Base-by-base conservation (phyloP, 2,113 vertebrate genomes). In the Drymodes brunneopygia region DNA sequence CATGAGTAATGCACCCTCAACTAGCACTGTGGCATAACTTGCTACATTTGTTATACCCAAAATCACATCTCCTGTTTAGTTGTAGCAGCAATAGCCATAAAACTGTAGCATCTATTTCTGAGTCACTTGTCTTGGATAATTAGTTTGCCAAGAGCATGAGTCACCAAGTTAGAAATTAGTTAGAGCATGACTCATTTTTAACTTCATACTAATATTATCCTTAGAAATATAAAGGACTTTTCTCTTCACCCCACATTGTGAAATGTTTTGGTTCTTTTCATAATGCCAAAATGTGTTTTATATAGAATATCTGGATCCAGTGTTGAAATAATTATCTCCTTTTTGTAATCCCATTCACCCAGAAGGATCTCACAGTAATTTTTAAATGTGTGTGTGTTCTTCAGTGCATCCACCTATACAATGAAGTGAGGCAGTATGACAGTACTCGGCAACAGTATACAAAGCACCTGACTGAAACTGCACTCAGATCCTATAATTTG, bases 71-170 rank as follows among this genome's bases (percentile, higher is more conserved):
- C 12, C 12, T 47, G 58, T 77, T 94, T 78, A 60, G 35, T 40
- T 80, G 36, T 56, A 81, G 71, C 33, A 74, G 51, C 29, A 86
- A 45, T 6, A 94, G 73, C 23, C 28, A 85, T 33, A 90, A 56
- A 78, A 36, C 36, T 71, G 54, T 4, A 82, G 44, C 48, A 84
- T 62, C 82, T 86, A 60, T 62, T 89, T 85, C 64, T 75, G 80
- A 96, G 29, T 92, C 57, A 47, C 21, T 93, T 93, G 48, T 57
- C 50, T 77, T 80, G 67, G 58, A 65, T 72, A 93, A 96, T 74
- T 90, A 74, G 86, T 84, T 86, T 88, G 44, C 57, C 57, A 60
- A 80, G 10, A 86, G 47, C 28, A 81, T 82, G 86, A 96, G 81
- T 95, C 86, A 95, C 16, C 12, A 35, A 81, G 77, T 33, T 35